Conservation (phyloP, 2,888 invertebrate genomes). For the Elgonia sp. region DNA sequence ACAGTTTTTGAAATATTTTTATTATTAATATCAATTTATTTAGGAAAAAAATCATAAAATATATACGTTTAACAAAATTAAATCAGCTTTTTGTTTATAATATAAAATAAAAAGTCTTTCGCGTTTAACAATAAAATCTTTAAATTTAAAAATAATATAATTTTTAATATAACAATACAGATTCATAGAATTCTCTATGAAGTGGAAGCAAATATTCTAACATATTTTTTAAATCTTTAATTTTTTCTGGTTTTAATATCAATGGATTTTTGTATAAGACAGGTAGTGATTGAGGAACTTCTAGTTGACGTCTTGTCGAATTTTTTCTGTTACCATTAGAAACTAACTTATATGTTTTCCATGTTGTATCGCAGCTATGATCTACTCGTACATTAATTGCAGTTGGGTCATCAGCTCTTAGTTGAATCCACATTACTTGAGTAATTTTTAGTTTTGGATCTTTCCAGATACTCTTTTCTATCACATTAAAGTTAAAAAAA, state of each 20-base stretch:
- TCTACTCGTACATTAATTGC: constrained; percentile 2
- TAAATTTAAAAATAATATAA: no score
- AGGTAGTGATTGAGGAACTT: neutral
- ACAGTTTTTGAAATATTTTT: no score
- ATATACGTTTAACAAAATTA: no score
- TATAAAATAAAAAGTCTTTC: no score
- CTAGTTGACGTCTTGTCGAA: neutral
- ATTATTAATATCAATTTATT: no score
- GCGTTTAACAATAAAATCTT: no score
- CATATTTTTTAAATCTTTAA: constrained; percentile 26
- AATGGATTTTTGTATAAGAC: constrained; percentile 3
- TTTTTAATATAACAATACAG: neutral
- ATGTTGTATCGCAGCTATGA: neutral
- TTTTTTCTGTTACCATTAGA: constrained; percentile 3
- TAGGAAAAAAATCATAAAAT: no score
- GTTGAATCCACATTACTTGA: neutral
- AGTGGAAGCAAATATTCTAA: constrained; percentile 13
- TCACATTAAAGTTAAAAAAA: constrained; percentile 8
- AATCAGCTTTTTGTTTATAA: no score
- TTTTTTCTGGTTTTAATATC: constrained; percentile 14
- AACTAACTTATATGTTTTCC: neutral
- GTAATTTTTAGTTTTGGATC: constrained; percentile 30
- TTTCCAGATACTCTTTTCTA: constrained; percentile 8
- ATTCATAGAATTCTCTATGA: constrained; percentile 19
- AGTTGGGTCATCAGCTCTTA: neutral